Evolutionary conservation across 2,888 invertebrate genomes (phyloP).

Genomic region (Eumacrocentrus americanus): DNA sequence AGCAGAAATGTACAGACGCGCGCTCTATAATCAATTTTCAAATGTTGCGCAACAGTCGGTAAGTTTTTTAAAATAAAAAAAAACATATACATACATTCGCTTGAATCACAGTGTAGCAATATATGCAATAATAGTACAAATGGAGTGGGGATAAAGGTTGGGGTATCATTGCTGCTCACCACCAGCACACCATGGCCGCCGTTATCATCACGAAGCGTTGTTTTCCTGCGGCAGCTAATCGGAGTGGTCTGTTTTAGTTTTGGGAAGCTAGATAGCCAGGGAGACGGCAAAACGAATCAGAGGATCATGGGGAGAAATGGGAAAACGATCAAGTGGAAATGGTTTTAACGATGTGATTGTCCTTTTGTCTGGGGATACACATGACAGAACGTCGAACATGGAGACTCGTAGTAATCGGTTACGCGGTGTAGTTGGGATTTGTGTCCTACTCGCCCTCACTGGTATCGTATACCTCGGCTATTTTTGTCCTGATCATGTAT

Average conservation of each 20-base stretch:
- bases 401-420: constrained; percentile 75
- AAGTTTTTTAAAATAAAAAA: no score
- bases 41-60: no score
- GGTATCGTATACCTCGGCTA: constrained; percentile 90
- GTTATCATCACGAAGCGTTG: neutral
- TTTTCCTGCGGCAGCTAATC: neutral
- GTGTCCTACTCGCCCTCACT: constrained; percentile 80
- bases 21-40: no score
- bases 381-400: constrained; percentile 64
- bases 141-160: neutral
- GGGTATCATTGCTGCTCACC: neutral
- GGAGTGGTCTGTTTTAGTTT: no score
- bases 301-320: neutral
- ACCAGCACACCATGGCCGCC: neutral
- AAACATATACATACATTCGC: no score
- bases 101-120: no score
- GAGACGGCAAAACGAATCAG: neutral
- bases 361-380: constrained; percentile 27
- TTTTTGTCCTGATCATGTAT: constrained; percentile 88
- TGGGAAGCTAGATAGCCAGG: no score
- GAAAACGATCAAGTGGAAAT: constrained; percentile 45
- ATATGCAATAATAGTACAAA: neutral
- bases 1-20: no score
- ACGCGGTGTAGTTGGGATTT: constrained; percentile 80
- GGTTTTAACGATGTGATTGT: constrained; percentile 45